These are phyloP conservation scores for Gouania willdenowi DNA, from an alignment of 2,797 vertebrate species.

Conservation along the genomic window DNA sequence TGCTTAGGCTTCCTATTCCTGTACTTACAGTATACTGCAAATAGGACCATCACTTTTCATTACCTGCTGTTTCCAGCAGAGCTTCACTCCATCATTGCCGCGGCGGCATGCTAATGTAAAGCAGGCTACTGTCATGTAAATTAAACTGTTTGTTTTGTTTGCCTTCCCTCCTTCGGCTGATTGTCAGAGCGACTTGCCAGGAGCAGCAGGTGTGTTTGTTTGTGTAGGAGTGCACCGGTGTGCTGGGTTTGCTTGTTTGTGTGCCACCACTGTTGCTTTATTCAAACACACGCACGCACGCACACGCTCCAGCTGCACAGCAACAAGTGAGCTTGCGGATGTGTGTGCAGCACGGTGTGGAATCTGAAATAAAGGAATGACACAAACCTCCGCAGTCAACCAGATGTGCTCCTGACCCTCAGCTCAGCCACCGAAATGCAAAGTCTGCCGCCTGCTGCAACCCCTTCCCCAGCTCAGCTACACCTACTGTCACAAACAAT, in stretches of 20 bases:
- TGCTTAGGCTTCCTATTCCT: conserved; percentile 44
- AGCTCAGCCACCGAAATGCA: conserved; percentile 72
- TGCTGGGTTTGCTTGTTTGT: conserved; percentile 48
- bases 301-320: conserved; percentile 44
- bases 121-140: conserved; percentile 71
- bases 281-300: too few relatives aligned
- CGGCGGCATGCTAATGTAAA: conserved; percentile 65
- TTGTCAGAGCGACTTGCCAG: conserved; percentile 64
- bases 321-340: conserved; percentile 63
- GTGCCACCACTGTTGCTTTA: conserved; percentile 36
- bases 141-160: conserved; percentile 72
- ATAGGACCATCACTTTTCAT: conserved; percentile 69
- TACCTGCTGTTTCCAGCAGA: conserved; percentile 61
- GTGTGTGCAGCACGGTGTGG: conserved; percentile 9
- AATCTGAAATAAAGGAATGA: conserved; percentile 43
- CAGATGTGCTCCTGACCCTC: conserved; percentile 76
- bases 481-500: conserved; percentile 77
- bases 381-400: conserved; percentile 60
- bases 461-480: conserved; percentile 47
- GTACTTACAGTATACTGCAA: conserved; percentile 57
- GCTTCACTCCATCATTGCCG: conserved; percentile 67
- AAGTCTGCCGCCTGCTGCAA: conserved; percentile 57
- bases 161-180: conserved; percentile 62
- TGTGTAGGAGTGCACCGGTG: conserved; percentile 68
- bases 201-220: conserved; percentile 74